A percentile compares a stretch with the other conserved stretches of the same genome.
Conservation (phyloP, 2,888 invertebrate genomes). For the Oegoconia quadripuncta region DNA sequence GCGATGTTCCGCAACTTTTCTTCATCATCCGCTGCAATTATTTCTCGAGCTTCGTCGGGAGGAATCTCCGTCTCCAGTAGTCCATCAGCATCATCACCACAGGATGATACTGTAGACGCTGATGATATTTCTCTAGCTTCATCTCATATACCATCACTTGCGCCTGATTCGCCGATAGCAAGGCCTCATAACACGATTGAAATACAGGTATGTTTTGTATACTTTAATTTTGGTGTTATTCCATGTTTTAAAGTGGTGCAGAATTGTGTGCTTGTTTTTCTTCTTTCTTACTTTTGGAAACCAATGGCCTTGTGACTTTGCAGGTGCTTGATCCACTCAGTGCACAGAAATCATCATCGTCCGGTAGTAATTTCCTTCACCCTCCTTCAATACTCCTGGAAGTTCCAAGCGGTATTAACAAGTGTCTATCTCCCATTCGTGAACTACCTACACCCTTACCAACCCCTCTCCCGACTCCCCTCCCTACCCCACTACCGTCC, state of each 20-base stretch:
- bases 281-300: neutral
- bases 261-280: neutral
- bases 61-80: constrained; percentile 84
- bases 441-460: constrained; percentile 88
- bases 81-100: constrained; percentile 86
- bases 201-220: constrained; percentile 50
- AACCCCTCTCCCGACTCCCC: constrained; percentile 80
- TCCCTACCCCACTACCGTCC: constrained; percentile 82
- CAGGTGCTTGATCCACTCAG: constrained; percentile 84
- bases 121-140: constrained; percentile 87
- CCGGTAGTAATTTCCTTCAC: constrained; percentile 82
- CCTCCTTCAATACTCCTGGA: constrained; percentile 88
- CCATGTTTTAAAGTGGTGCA: too few relatives aligned
- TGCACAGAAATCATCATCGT: constrained; percentile 79
- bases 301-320: too few relatives aligned
- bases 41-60: constrained; percentile 80
- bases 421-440: constrained; percentile 88
- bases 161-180: constrained; percentile 81
- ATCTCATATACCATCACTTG: constrained; percentile 77
- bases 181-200: constrained; percentile 70
- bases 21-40: constrained; percentile 80
- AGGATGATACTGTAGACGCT: constrained; percentile 84
- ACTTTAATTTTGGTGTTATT: too few relatives aligned
- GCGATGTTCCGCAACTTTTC: constrained; percentile 89
- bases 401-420: constrained; percentile 85